A percentile compares a stretch with the other conserved stretches of the same genome.
Conservation (phyloP, 2,888 invertebrate genomes). For the Plemyria rubiginata region DNA sequence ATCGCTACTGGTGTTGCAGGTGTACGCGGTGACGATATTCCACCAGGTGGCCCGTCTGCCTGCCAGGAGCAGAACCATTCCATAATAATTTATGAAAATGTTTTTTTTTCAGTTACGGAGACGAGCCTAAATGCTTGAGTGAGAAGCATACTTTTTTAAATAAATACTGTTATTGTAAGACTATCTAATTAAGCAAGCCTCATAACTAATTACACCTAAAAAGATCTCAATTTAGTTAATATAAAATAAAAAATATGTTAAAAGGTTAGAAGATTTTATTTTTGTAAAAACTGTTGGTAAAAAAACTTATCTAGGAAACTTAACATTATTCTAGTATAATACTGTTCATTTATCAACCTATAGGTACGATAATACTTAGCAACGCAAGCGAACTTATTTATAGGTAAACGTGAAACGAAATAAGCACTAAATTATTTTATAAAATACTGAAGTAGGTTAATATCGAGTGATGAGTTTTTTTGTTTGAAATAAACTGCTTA, state of each 20-base stretch:
- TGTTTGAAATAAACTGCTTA: neutral
- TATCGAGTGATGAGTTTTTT: neutral
- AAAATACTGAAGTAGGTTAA: neutral
- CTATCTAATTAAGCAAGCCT: neutral
- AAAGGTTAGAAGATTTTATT: constrained; percentile 11
- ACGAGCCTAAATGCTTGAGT: constrained; percentile 92
- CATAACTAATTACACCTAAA: neutral
- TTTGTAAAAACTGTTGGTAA: constrained; percentile 19
- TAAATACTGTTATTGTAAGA: constrained; percentile 92
- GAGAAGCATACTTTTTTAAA: constrained; percentile 89
- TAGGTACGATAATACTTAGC: constrained; percentile 1
- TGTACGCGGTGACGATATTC: too few species aligned
- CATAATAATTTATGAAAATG: too few species aligned
- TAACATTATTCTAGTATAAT: constrained; percentile 21
- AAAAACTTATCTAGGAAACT: constrained; percentile 14
- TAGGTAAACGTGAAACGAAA: neutral
- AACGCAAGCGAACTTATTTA: neutral
- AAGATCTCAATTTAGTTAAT: neutral
- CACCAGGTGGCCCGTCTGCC: too few species aligned
- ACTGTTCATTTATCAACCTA: constrained; percentile 19
- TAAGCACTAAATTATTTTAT: too few species aligned
- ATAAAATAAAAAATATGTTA: neutral
- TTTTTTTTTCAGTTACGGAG: constrained; percentile 87
- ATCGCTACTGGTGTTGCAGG: too few species aligned
- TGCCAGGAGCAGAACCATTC: too few species aligned